A percentile compares a stretch with the other conserved stretches of the same genome.
Conservation (phyloP, 2,888 invertebrate genomes). For the Epirrita christyi region DNA sequence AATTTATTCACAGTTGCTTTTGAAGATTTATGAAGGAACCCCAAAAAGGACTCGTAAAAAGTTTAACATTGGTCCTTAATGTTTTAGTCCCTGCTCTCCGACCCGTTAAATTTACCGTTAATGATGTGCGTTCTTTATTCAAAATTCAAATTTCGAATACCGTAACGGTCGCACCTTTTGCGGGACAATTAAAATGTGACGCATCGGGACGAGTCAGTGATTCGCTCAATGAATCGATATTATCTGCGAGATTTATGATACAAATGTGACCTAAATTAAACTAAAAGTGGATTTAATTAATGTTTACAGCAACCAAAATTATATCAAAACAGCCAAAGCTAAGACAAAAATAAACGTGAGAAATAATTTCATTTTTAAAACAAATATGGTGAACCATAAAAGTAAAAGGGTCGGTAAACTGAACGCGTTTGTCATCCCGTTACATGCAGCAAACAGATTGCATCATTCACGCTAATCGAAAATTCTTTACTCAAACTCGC, state of each 20-base stretch:
- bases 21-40: constrained; percentile 17
- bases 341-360: background rate
- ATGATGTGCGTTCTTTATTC: constrained; percentile 69
- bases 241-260: constrained; percentile 30
- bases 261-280: constrained; percentile 22
- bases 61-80: constrained; percentile 41
- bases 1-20: background rate
- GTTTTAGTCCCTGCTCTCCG: constrained; percentile 59
- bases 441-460: constrained; percentile 57
- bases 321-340: background rate
- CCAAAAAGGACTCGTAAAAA: constrained; percentile 23
- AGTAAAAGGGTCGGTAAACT: constrained; percentile 53
- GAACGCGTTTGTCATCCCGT: constrained; percentile 57
- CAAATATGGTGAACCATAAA: constrained; percentile 24
- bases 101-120: constrained; percentile 80
- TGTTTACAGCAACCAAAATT: background rate
- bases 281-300: constrained; percentile 3
- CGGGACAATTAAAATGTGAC: constrained; percentile 76
- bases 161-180: constrained; percentile 72
- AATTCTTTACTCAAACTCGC: constrained; percentile 69
- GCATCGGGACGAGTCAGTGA: constrained; percentile 56
- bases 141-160: constrained; percentile 51
- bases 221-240: constrained; percentile 53
- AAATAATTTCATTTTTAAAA: constrained; percentile 1
- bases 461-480: constrained; percentile 75